Conservation (phyloP, 2,113 vertebrate species). For the Corythoichthys haematopterus region DNA sequence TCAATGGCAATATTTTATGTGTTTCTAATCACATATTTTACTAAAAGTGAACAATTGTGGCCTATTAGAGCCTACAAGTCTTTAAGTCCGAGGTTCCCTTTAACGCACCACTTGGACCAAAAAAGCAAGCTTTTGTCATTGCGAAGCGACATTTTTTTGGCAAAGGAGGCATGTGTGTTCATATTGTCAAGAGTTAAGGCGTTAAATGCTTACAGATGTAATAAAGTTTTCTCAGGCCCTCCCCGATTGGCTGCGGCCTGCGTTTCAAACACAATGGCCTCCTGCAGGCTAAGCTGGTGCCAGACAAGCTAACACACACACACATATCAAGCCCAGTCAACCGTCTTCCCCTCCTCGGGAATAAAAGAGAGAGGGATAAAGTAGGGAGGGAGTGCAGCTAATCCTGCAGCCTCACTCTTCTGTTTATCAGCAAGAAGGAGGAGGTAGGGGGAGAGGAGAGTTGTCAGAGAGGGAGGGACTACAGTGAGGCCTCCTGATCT, state of each 20-base stretch:
- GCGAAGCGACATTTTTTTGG: background rate
- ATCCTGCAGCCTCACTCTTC: conserved; percentile 64
- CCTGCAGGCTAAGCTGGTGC: conserved; percentile 59
- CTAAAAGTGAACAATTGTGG: no score
- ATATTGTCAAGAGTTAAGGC: conserved; percentile 17
- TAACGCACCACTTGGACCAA: background rate
- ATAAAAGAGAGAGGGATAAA: conserved; percentile 60
- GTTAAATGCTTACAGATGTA: conserved; percentile 45
- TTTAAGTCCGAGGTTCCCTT: no score
- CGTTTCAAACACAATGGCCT: conserved; percentile 57
- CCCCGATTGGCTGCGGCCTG: conserved; percentile 37
- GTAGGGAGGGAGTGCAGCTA: conserved; percentile 57
- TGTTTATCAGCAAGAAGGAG: conserved; percentile 59
- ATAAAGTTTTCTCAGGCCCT: conserved; percentile 52
- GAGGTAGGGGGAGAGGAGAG: conserved; percentile 19
- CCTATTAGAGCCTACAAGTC: no score
- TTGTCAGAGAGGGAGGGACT: conserved; percentile 42
- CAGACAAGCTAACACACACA: conserved; percentile 58
- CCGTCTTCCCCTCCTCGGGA: conserved; percentile 50
- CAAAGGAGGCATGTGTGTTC: conserved; percentile 13
- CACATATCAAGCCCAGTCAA: conserved; percentile 47
- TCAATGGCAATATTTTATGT: no score
- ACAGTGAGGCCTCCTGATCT: conserved; percentile 58
- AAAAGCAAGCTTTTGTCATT: background rate
- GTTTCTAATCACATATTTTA: no score